Evolutionary conservation across 2,888 invertebrate species (phyloP), one percentile per base, ranked within the genome.

Genomic region (Kryphioiulus occultus): DNA sequence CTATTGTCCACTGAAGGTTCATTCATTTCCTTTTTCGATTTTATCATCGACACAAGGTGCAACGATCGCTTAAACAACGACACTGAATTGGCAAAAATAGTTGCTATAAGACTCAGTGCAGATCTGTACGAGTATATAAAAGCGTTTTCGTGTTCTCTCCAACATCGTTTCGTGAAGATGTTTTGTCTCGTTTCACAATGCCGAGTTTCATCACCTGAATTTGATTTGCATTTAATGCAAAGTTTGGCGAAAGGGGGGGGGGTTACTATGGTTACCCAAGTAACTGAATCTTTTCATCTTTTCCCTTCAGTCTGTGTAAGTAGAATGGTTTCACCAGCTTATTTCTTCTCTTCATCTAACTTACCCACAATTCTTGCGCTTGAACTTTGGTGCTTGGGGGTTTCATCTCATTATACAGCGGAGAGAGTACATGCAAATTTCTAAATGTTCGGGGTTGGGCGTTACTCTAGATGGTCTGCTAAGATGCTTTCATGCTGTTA

Each of bases 111-210:
- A 12, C 78, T 12, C 15, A 12, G 12, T 78, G 53, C 59, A 9
- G 53, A 4, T 1, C 19, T n/a, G 26, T 68, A 68, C 30, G 30
- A 22, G 26, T 30, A 78, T 78, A 30, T 78, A 78, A 78, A 78
- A 78, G 78, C 78, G 78, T 78, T 78, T 78, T 78, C 78, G 26
- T 78, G 78, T 30, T 78, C 22, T 78, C 30, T 3, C 15, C 26
- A 78, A 26, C 30, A 78, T 26, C 78, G 78, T 78, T 78, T 78
- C 15, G 78, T 30, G 1, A 10, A 78, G 30, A 15, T 30, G 78
- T 78, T 78, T 78, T 78, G 78, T 78, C 78, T 78, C 78, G 78
- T 78, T 68, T 78, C 78, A 78, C 78, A 78, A 78, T 78, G 78
- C 78, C 9, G 78, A 30, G 30, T 78, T 78, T 78, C 78, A 78